Base-by-base conservation (phyloP, 2,113 vertebrate species). In the Amia ocellicauda region DNA sequence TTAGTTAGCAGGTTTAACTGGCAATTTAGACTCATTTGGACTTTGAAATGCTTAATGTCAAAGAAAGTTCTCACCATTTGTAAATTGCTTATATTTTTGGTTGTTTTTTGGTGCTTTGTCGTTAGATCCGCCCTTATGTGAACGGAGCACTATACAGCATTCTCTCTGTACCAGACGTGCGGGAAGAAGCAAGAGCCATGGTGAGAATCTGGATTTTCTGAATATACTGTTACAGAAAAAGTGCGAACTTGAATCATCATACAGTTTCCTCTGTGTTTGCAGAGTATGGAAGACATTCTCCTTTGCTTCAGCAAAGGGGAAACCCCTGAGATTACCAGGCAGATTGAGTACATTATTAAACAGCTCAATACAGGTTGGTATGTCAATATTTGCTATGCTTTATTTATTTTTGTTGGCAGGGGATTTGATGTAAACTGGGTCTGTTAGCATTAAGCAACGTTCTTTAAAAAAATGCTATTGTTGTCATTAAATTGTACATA, bases 211-310 rank as follows among this genome's bases (percentile, higher is more conserved):
- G 27, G n/a, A 19, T 9, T 4, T 52, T 7, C 40, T 19, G 28
- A 7, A 36, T 20, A 28, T 52, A 29, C 54, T 49, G 24, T 26
- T 57, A 28, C 45, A 59, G n/a, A 58, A 0, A 0, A 45, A 62
- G 31, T 7, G 31, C 5, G 11, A 36, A 36, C 11, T 36, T 36
- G 31, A 36, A 36, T 36, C 11, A 36, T 36, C 31, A 36, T 11
- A 36, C 11, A n/a, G 68, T 70, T 73, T 75, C 60, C 71, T 27
- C 58, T 66, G 1, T 27, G 7, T 66, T 42, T 67, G 9, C 61
- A 99, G 97, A 94, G 96, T 43, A 85, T 98, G 78, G 93, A 99
- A 73, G 95, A 99, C 78, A 93, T 97, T 72, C 87, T 99, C 16
- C 74, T 76, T 64, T 95, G 93, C 78, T 97, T 94, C 85, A 87